Percentiles rank a stretch among this genome's conserved stretches.
These are phyloP conservation scores for Syngnathus typhle DNA, from an alignment of 2,113 vertebrate genomes.

Conservation along the genomic window DNA sequence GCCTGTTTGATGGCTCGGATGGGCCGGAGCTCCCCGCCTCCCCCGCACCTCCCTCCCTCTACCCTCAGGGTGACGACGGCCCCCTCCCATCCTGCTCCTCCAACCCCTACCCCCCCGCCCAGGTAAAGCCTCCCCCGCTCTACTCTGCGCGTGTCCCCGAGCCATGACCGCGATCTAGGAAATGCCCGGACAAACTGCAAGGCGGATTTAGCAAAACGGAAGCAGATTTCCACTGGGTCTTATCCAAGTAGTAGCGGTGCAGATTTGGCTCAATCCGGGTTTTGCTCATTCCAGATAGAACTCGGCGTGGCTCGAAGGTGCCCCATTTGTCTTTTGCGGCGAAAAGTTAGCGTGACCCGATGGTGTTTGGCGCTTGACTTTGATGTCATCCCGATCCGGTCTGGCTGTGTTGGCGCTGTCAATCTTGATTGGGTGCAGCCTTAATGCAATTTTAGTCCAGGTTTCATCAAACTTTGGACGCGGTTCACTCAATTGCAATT, in stretches of 20 bases:
- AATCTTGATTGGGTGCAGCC: too few species aligned
- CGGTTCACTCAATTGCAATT: too few species aligned
- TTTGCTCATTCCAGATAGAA: not conserved
- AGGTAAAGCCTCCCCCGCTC: constrained; percentile 42
- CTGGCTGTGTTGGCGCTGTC: too few species aligned
- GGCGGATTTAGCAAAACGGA: too few species aligned
- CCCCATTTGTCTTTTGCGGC: too few species aligned
- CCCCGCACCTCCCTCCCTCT: constrained; percentile 58
- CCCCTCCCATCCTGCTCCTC: constrained; percentile 61
- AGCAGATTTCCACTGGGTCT: not conserved
- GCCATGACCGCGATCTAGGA: too few species aligned
- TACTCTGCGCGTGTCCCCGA: not conserved
- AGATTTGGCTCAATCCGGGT: not conserved
- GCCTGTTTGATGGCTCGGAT: constrained; percentile 70
- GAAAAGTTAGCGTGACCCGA: too few species aligned
- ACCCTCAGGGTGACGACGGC: constrained; percentile 55
- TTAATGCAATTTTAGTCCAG: not conserved
- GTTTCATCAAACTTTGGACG: not conserved
- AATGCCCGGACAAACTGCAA: too few species aligned
- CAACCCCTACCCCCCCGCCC: constrained; percentile 53
- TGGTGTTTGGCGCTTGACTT: too few species aligned
- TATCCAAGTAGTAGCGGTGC: not conserved
- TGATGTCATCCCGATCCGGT: too few species aligned
- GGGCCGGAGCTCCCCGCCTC: constrained; percentile 62
- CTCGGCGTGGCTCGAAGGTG: not conserved